Evolutionary conservation across 1,140 invertebrate species (phyloP), one percentile per base, ranked within the genome.

Genomic region (Spodoptera litura): DNA sequence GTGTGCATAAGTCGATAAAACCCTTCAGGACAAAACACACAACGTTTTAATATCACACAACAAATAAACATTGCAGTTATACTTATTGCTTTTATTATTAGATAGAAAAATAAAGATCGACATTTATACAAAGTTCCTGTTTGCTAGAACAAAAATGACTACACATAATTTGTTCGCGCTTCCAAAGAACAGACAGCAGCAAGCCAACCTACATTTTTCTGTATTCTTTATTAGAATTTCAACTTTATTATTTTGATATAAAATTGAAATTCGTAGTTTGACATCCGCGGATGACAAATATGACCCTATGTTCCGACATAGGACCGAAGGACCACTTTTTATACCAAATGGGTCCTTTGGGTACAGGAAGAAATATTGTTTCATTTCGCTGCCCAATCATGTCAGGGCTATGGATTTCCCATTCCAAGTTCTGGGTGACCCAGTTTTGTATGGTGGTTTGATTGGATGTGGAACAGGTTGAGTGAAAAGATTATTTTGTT

Each of bases 291-390:
- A 70, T 70, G 49, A 70, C 49, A 38, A 49, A 70, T 31, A 70
- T 51, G 52, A 53, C 66, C 66, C n/a, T 27, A 70, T 51, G 49
- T 25, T 5, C 25, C 49, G 64, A 51, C 44, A 53, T 49, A 31
- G 49, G 25, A 70, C 13, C 20, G 27, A 13, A 53, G 66, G 62
- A 49, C 49, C 66, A 53, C 49, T 70, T 70, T 70, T 70, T 53
- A 52, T 70, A 52, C 27, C 10, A n/a, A 70, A 12, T 13, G 25
- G 20, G 20, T 49, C 66, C 66, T n/a, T 27, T 49, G 66, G 66
- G 49, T 51, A 8, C 20, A 4, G 5, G 11, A 70, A 20, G 49
- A 70, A 52, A 25, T 66, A 66, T 66, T 66, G 38, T 66, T 66
- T 66, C 44, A 66, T 66, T 31, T 61, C 25, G 31, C 31, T 25